phyloP scores from a whole-genome alignment of 2,797 vertebrate species.

The Sternarchorhynchus goeldii region DNA sequence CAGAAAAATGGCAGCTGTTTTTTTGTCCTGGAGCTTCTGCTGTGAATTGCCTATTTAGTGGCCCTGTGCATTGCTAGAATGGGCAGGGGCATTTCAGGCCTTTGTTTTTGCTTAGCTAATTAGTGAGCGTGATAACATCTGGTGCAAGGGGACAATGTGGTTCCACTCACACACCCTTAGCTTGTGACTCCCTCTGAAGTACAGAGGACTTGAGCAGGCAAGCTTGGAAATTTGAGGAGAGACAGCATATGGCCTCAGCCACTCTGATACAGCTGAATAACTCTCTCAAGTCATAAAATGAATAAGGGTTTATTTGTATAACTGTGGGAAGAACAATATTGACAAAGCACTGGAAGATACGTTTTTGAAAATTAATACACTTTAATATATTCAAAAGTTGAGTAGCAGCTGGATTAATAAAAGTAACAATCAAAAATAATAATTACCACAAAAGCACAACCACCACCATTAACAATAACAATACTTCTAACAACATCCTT shows the following conservation, averaged over 20 bases:
- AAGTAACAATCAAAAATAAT: no score
- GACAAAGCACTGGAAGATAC: no score
- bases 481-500: no score
- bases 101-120: constrained; percentile 80
- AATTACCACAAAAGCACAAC: no score
- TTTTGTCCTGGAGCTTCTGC: neutral
- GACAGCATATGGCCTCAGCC: constrained; percentile 72
- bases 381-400: no score
- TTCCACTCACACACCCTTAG: constrained; percentile 63
- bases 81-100: constrained; percentile 68
- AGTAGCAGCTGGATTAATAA: no score
- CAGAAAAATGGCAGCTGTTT: neutral
- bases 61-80: constrained; percentile 39
- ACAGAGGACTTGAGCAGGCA: constrained; percentile 57
- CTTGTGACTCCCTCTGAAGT: constrained; percentile 52
- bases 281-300: constrained; percentile 15
- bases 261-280: constrained; percentile 63
- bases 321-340: no score
- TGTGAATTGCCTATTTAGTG: constrained; percentile 8
- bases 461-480: no score
- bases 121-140: constrained; percentile 76
- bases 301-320: no score
- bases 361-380: no score
- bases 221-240: constrained; percentile 66
- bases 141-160: constrained; percentile 74